Evolutionary conservation across 2,888 invertebrate genomes (phyloP).

Genomic region (Drosophila birchii): DNA sequence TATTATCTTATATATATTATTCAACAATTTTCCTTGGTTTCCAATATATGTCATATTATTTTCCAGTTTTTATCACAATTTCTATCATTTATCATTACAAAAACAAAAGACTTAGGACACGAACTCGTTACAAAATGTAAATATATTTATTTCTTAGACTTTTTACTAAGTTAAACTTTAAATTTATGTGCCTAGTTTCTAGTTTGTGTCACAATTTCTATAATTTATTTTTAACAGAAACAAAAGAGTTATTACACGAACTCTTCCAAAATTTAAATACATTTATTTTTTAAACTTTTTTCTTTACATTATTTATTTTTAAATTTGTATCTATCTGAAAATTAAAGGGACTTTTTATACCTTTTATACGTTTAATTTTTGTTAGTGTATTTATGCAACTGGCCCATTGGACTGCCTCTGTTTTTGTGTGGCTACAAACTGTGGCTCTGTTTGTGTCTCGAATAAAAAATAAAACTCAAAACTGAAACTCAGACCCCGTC

Average conservation of each 20-base stretch:
- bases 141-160: neutral
- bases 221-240: conserved; percentile 30
- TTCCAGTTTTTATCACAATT: neutral
- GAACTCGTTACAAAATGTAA: neutral
- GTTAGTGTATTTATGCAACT: conserved; percentile 57
- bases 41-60: neutral
- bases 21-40: no score
- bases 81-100: no score
- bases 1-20: no score
- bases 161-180: no score
- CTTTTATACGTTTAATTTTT: neutral
- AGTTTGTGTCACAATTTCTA: neutral
- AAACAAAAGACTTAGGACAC: neutral
- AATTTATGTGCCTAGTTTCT: no score
- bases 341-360: no score
- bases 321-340: no score
- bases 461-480: neutral
- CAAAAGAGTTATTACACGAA: conserved; percentile 80
- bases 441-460: conserved; percentile 19
- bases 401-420: conserved; percentile 27
- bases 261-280: conserved; percentile 14
- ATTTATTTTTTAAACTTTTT: neutral
- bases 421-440: conserved; percentile 16
- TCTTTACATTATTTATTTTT: no score
- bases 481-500: conserved; percentile 30